Evolutionary conservation across 1,140 invertebrate species (phyloP), one percentile per base, ranked within the genome.

Genomic region (Drosophila guanche): DNA sequence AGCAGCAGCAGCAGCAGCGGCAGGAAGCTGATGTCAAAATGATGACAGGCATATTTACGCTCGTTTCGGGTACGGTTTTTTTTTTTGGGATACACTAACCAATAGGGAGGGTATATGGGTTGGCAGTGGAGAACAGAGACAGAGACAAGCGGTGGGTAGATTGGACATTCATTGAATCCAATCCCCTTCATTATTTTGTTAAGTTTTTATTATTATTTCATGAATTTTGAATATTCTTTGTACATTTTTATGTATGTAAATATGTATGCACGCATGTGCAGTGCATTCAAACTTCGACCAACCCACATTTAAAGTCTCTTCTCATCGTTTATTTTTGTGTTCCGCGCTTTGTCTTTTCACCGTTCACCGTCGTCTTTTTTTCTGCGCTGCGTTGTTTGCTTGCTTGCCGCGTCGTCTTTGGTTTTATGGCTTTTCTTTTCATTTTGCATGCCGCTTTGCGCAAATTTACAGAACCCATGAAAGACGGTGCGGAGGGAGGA

Each of bases 351-450:
- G 69, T 84, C 62, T 68, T 68, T 68, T 55, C 16, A 43, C 62
- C 40, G 42, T 51, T 59, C 76, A 84, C 60, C 57, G 61, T 57
- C 41, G 62, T 61, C 50, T 72, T 72, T 57, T 62, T 66, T 52
- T 73, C 43, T 76, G 33, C 52, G 55, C 29, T 33, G 37, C 48
- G 59, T 60, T 78, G 75, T 77, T 63, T 84, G 77, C 78, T 65
- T 63, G 68, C 77, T 81, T 77, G 85, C 73, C 81, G 81, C 81
- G 81, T 85, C 83, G 73, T 86, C 83, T 88, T 83, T 83, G 83
- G 83, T 88, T 88, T 88, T 88, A 88, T 88, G 83, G 83, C 83
- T 88, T 88, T 88, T 88, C 83, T 88, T 88, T 88, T 88, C 78
- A 83, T 88, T 88, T 88, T 88, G 78, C 83, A 79, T 78, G 83